Base-by-base conservation (phyloP, 1,140 invertebrate species). In the Drosophila simulans region DNA sequence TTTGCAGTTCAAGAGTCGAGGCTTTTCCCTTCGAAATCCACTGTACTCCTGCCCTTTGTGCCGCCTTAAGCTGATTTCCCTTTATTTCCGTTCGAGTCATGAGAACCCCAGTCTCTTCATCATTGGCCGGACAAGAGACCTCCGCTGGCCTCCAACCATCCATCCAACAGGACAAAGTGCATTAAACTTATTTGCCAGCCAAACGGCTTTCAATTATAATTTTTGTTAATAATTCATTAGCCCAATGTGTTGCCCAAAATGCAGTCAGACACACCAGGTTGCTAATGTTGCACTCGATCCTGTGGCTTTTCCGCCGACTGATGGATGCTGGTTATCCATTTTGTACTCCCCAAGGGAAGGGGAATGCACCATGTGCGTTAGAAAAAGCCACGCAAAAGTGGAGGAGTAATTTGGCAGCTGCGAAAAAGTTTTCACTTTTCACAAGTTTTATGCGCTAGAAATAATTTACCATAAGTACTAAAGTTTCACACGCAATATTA, bases 211-310 rank as follows among this genome's bases (percentile, higher is more conserved):
- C 82, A 86, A 86, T 86, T 86, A 86, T 88, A 88, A 83, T 79
- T 86, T 88, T 59, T 66, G 82, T 83, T 89, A 88, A 88, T 88
- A 83, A 83, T 89, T 88, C 66, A 88, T 88, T 89, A 88, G 84
- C 76, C 72, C 64, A 88, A 86, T 74, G 69, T 85, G 81, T 86
- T 65, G 81, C 68, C 68, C 57, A 39, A 75, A 79, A 85, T 80
- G 72, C 77, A 84, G 70, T 53, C 81, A 73, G 66, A 52, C 71
- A 37, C 59, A 17, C 51, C n/a, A 13, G 11, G 2, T 1, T 12
- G 25, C 20, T 54, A n/a, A 39, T 25, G 34, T 5, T 25, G 17
- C 20, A 22, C 43, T 31, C 22, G 46, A 49, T 34, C 48, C 45
- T 27, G 22, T 4, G 22, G 22, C 45, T 48, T 48, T 48, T 27